Evolutionary conservation across 2,113 vertebrate genomes (phyloP).

Genomic region (Planiliza haematocheilus): DNA sequence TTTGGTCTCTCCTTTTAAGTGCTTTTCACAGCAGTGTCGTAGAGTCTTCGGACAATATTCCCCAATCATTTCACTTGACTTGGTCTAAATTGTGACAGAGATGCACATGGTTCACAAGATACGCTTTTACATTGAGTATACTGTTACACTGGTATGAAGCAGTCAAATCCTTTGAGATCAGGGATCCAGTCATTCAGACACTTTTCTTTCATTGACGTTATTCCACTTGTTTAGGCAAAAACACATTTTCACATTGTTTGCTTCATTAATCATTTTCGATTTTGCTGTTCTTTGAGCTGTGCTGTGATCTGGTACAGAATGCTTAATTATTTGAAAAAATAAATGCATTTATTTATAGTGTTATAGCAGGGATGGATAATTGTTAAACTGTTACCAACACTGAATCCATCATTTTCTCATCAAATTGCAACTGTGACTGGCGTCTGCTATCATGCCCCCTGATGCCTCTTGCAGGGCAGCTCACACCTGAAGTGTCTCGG

Average conservation of each 20-base stretch:
- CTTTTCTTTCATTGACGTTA: constrained; percentile 10
- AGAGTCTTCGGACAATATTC: neutral
- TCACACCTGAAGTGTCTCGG: constrained; percentile 44
- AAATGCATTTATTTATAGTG: neutral
- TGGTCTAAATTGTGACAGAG: constrained; percentile 47
- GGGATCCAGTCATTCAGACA: constrained; percentile 24
- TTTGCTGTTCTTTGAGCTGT: constrained; percentile 36
- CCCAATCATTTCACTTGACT: constrained; percentile 39
- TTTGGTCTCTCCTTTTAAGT: constrained; percentile 16
- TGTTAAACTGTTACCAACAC: constrained; percentile 22
- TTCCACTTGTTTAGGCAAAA: constrained; percentile 29
- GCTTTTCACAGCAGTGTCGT: constrained; percentile 10
- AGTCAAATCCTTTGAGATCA: constrained; percentile 55
- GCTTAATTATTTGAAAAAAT: neutral
- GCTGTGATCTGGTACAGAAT: constrained; percentile 1
- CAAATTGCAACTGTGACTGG: constrained; percentile 21
- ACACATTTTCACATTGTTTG: constrained; percentile 28
- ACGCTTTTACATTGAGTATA: constrained; percentile 30
- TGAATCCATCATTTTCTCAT: constrained; percentile 35
- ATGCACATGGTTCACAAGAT: constrained; percentile 48
- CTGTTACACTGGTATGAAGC: constrained; percentile 37
- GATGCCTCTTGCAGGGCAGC: constrained; percentile 26
- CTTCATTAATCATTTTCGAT: constrained; percentile 47
- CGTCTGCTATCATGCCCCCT: constrained; percentile 19
- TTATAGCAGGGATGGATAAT: constrained; percentile 26